Evolutionary conservation across 2,888 invertebrate species (phyloP), one percentile per base, ranked within the genome.

Genomic region (Aporophyla nigra): DNA sequence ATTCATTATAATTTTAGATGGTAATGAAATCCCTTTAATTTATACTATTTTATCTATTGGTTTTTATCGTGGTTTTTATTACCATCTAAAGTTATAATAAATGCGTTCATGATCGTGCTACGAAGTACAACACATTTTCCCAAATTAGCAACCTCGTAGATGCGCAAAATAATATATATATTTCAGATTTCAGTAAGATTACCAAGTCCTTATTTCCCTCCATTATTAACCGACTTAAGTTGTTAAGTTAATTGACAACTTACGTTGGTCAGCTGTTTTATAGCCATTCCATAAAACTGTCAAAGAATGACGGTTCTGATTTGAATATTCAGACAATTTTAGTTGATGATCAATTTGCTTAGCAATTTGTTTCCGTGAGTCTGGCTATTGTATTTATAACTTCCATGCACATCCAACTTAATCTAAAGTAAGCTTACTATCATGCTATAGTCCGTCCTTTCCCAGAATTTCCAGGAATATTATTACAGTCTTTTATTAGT

Each of bases 141-240:
- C n/a, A n/a, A n/a, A n/a, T n/a, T n/a, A n/a, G n/a, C n/a, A n/a
- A n/a, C n/a, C n/a, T n/a, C n/a, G n/a, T n/a, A n/a, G n/a, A n/a
- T n/a, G n/a, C n/a, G n/a, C n/a, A n/a, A n/a, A n/a, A n/a, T n/a
- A n/a, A n/a, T n/a, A n/a, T n/a, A n/a, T n/a, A n/a, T n/a, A n/a
- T n/a, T 33, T 46, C 46, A 46, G 27, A 12, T 59, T 7, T n/a
- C 14, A 40, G 61, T 16, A 16, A 65, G 46, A n/a, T 46, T 70
- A 46, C 16, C 6, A n/a, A n/a, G n/a, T 49, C 66, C 12, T 70
- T 66, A n/a, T 16, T 62, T 63, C 16, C 49, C 66, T 70, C 21
- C 7, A 33, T 27, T 21, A 19, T 70, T 19, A 0, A n/a, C 10
- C 14, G 6, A 63, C 43, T 43, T n/a, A 33, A 61, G n/a, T n/a